Evolutionary conservation across 2,888 invertebrate species (phyloP).

Genomic region (Hylaea fasciaria): DNA sequence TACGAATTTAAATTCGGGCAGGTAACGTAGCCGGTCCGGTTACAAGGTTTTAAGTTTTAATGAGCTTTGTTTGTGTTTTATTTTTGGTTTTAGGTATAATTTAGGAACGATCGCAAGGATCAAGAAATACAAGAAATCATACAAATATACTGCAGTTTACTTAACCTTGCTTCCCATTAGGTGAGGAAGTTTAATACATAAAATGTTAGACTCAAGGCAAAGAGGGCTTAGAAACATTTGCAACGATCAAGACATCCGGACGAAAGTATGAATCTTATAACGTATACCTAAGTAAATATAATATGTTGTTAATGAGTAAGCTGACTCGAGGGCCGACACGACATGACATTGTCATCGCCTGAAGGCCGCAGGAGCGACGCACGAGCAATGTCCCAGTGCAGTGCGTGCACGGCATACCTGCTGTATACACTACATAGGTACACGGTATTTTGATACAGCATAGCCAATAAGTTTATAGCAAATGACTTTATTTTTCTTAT

Average conservation of each 20-base stretch:
- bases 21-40: conserved; percentile 12
- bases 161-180: too few species aligned
- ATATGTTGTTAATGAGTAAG: conserved; percentile 32
- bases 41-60: conserved; percentile 15
- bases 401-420: conserved; percentile 59
- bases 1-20: conserved; percentile 12
- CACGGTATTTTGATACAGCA: conserved; percentile 19
- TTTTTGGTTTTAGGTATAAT: conserved; percentile 5
- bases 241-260: too few species aligned
- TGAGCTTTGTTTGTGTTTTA: conserved; percentile 2
- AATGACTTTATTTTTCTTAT: conserved; percentile 27
- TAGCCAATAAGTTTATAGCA: conserved; percentile 27
- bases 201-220: too few species aligned
- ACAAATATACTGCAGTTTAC: too few species aligned
- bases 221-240: too few species aligned
- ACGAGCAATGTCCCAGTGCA: conserved; percentile 48
- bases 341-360: conserved; percentile 54
- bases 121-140: too few species aligned
- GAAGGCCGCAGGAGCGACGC: conserved; percentile 61
- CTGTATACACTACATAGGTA: conserved; percentile 7
- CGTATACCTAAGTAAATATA: neutral
- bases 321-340: conserved; percentile 44
- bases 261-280: too few species aligned
- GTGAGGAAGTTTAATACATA: too few species aligned
- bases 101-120: too few species aligned